Percentiles rank a stretch among this genome's conserved stretches.
Conservation (phyloP, 2,797 vertebrate genomes). For the Schizopygopsis pylzovi region DNA sequence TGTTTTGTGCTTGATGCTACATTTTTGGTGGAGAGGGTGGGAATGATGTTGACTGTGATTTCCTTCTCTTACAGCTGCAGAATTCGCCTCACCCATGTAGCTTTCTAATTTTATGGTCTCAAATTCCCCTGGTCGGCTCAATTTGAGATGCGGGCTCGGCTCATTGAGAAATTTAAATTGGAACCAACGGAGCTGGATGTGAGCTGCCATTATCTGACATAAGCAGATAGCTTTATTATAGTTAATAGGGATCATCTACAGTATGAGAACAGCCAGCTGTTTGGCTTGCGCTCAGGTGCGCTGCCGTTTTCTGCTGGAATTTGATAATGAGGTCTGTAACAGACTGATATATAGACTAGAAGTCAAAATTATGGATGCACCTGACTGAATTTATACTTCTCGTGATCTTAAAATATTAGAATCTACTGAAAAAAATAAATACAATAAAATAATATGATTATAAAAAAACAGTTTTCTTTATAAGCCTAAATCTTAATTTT, state of each 20-base stretch:
- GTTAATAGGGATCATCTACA: slow-evolving; percentile 78
- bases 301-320: slow-evolving; percentile 61
- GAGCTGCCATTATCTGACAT: slow-evolving; percentile 83
- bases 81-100: slow-evolving; percentile 71
- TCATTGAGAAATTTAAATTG: slow-evolving; percentile 86
- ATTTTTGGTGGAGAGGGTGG: slow-evolving; percentile 51
- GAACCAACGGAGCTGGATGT: slow-evolving; percentile 80
- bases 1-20: slow-evolving; percentile 31
- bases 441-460: not conserved
- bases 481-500: too few species aligned
- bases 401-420: not conserved
- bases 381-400: not conserved
- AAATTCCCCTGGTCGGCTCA: slow-evolving; percentile 80
- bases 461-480: not conserved
- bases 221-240: slow-evolving; percentile 83
- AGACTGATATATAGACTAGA: not conserved
- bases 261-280: slow-evolving; percentile 66
- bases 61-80: slow-evolving; percentile 75
- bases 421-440: not conserved
- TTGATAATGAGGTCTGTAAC: slow-evolving; percentile 58
- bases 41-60: slow-evolving; percentile 59
- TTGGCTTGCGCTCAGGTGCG: slow-evolving; percentile 70
- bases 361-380: not conserved
- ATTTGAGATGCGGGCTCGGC: slow-evolving; percentile 80
- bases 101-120: slow-evolving; percentile 84